Conservation (phyloP, 2,888 invertebrate genomes). For the Lithosia quadra region DNA sequence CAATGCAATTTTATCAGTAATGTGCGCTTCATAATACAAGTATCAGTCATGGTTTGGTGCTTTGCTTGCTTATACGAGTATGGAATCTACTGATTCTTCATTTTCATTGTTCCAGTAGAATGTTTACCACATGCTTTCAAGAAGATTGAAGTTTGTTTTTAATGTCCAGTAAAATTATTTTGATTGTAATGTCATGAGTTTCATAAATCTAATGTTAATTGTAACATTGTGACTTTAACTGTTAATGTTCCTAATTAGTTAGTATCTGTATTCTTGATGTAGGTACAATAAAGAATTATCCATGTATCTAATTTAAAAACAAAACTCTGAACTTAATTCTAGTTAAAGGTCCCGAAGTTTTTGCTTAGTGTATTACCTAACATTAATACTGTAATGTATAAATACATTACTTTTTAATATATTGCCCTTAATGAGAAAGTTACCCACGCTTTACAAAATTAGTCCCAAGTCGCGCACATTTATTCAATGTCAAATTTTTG, state of each 20-base stretch:
- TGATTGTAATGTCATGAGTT: not conserved
- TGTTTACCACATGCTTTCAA: too few species aligned
- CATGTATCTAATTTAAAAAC: too few species aligned
- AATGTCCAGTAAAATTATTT: not conserved
- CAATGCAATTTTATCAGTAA: slow-evolving; percentile 32
- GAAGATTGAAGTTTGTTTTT: not conserved
- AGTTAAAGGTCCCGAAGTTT: not conserved
- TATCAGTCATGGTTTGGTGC: not conserved
- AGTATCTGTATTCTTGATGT: too few species aligned
- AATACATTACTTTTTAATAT: slow-evolving; percentile 25
- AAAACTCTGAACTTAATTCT: not conserved
- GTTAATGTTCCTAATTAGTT: too few species aligned
- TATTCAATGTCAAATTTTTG: slow-evolving; percentile 44
- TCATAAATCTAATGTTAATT: too few species aligned
- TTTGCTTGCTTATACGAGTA: not conserved
- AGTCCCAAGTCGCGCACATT: slow-evolving; percentile 29
- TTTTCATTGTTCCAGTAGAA: not conserved
- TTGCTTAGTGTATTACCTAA: not conserved
- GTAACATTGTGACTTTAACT: too few species aligned
- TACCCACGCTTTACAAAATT: slow-evolving; percentile 30
- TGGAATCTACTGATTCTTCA: not conserved
- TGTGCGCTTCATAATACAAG: slow-evolving; percentile 7
- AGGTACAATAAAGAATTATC: too few species aligned
- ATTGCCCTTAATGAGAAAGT: slow-evolving; percentile 17
- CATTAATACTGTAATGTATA: too few species aligned